phyloP scores from a whole-genome alignment of 1,140 invertebrate genomes.

The Tetramorium alpestre region DNA sequence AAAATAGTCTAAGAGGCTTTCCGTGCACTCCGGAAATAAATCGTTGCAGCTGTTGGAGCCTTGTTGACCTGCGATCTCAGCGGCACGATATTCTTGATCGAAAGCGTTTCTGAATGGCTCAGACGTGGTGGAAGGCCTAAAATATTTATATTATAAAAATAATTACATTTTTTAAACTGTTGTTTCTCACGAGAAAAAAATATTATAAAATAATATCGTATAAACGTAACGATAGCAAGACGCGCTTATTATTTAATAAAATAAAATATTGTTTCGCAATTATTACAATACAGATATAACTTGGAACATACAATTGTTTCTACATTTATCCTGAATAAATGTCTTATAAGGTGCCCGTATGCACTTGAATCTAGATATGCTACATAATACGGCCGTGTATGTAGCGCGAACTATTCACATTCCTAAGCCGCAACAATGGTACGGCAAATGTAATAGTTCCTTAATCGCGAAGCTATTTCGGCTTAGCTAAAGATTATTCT shows the following conservation, averaged over 20 bases:
- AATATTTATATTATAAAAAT: constrained; percentile 63
- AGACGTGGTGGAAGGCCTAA: constrained; percentile 88
- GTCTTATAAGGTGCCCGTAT: neutral
- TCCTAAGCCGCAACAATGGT: constrained; percentile 38
- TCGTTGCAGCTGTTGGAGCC: constrained; percentile 86
- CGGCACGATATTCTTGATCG: constrained; percentile 90
- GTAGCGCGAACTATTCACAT: constrained; percentile 15
- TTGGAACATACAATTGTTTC: neutral
- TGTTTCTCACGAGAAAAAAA: neutral
- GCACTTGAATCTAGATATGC: neutral
- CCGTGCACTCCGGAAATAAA: constrained; percentile 89
- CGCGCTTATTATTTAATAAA: neutral
- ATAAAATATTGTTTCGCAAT: neutral
- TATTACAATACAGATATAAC: neutral
- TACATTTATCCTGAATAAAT: neutral
- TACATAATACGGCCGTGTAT: neutral
- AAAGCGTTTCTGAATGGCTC: constrained; percentile 86
- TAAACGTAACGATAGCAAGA: neutral
- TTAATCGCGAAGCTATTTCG: constrained; percentile 37
- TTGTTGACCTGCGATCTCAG: constrained; percentile 88
- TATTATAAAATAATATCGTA: neutral
- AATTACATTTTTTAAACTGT: neutral
- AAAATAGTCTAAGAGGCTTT: constrained; percentile 88
- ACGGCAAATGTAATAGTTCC: constrained; percentile 32
- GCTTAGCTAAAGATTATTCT: constrained; percentile 42